phyloP scores from a whole-genome alignment of 23 tunicate genomes.

The Pegea sp. region DNA sequence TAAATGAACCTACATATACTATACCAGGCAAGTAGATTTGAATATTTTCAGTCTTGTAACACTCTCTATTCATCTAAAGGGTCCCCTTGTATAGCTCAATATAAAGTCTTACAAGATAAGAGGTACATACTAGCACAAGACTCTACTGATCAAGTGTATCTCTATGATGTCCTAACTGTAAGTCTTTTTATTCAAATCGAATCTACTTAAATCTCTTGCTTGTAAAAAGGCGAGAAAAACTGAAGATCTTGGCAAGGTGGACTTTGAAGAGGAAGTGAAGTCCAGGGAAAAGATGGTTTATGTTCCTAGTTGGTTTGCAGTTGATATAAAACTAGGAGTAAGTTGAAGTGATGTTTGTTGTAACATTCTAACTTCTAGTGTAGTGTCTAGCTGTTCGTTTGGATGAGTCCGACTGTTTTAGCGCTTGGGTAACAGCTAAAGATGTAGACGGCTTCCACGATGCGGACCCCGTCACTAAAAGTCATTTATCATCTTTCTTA shows the following conservation, averaged over 20 bases:
- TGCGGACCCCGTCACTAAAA: conserved; percentile 44
- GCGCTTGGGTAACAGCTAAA: conserved; percentile 77
- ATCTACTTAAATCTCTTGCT: neutral
- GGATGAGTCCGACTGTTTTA: conserved; percentile 79
- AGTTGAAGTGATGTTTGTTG: neutral
- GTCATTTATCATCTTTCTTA: conserved; percentile 1
- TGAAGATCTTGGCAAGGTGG: conserved; percentile 27
- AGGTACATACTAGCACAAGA: conserved; percentile 79
- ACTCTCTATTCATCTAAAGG: too few species aligned
- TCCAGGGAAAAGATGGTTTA: conserved; percentile 35
- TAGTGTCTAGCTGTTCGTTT: conserved; percentile 32
- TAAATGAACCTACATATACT: conserved; percentile 9
- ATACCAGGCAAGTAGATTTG: conserved; percentile 36
- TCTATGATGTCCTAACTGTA: conserved; percentile 75
- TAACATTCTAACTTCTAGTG: neutral
- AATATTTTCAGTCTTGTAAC: too few species aligned
- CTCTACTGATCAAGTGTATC: conserved; percentile 29
- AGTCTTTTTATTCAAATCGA: neutral
- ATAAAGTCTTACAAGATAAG: conserved; percentile 55
- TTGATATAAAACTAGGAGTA: conserved; percentile 89
- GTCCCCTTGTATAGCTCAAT: conserved; percentile 40
- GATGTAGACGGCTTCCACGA: conserved; percentile 56
- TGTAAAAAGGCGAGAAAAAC: conserved; percentile 22
- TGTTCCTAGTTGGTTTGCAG: conserved; percentile 91
- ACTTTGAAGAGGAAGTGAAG: conserved; percentile 57